phyloP scores from a whole-genome alignment of 2,888 invertebrate genomes.

The Galerucella calmariensis region DNA sequence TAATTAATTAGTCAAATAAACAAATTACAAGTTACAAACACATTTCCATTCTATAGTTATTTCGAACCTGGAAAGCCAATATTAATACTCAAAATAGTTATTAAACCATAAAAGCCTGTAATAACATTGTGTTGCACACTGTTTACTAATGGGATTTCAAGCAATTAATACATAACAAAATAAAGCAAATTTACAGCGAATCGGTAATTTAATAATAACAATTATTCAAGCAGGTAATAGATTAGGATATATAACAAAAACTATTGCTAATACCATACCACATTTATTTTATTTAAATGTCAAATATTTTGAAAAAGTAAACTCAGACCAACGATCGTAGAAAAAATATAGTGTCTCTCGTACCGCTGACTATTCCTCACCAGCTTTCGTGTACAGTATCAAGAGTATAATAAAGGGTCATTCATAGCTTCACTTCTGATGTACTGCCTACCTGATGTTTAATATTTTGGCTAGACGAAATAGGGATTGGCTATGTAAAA shows the following conservation, averaged over 20 bases:
- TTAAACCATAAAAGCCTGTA: neutral
- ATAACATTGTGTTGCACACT: neutral
- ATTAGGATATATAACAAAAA: neutral
- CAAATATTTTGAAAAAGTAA: neutral
- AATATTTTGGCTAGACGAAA: too few species aligned
- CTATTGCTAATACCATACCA: neutral
- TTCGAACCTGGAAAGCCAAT: neutral
- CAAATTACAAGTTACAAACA: neutral
- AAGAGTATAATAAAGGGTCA: too few species aligned
- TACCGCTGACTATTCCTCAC: too few species aligned
- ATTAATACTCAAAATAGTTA: neutral
- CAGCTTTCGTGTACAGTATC: too few species aligned
- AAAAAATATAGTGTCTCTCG: too few species aligned
- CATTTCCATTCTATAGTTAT: neutral
- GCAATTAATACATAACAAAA: neutral
- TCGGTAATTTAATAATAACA: neutral
- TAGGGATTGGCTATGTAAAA: too few species aligned
- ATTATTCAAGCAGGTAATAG: neutral
- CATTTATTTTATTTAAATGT: neutral
- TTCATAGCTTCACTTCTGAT: too few species aligned
- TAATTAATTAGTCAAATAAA: neutral
- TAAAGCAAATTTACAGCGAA: neutral
- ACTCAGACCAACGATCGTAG: too few species aligned
- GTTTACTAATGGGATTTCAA: neutral
- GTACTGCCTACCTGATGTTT: too few species aligned